Conservation (phyloP, 2,888 invertebrate genomes). For the Augiades crinisus region DNA sequence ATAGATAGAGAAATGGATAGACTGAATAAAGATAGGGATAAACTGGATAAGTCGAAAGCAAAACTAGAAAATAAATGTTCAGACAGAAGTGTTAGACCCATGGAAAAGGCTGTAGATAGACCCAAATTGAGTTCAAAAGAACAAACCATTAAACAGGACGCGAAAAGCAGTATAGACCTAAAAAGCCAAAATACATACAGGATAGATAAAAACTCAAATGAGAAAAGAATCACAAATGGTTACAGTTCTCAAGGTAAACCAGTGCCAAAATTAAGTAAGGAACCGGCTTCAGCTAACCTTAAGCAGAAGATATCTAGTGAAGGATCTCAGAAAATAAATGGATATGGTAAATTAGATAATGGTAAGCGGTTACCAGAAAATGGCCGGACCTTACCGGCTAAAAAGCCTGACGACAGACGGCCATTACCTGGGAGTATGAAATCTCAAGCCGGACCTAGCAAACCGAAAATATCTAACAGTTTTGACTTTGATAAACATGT, state of each 20-base stretch:
- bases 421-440: conserved; percentile 37
- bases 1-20: conserved; percentile 69
- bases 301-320: conserved; percentile 30
- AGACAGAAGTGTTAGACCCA: conserved; percentile 45
- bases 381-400: conserved; percentile 45
- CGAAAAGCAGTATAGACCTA: conserved; percentile 68
- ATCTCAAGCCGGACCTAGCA: conserved; percentile 50
- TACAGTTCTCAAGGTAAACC: conserved; percentile 54
- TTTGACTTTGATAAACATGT: conserved; percentile 76
- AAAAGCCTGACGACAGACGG: conserved; percentile 52
- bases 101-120: conserved; percentile 51
- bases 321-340: conserved; percentile 44
- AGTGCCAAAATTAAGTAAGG: conserved; percentile 54
- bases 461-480: conserved; percentile 49
- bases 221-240: conserved; percentile 49
- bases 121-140: conserved; percentile 50
- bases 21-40: conserved; percentile 62
- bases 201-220: conserved; percentile 72
- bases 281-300: conserved; percentile 38
- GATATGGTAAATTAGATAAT: conserved; percentile 35
- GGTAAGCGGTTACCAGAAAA: conserved; percentile 47
- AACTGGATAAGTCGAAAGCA: conserved; percentile 62
- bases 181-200: conserved; percentile 74
- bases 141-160: conserved; percentile 39
- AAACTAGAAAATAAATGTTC: conserved; percentile 52